Evolutionary conservation across 2,113 vertebrate genomes (phyloP).

Genomic region (Plotosus lineatus): DNA sequence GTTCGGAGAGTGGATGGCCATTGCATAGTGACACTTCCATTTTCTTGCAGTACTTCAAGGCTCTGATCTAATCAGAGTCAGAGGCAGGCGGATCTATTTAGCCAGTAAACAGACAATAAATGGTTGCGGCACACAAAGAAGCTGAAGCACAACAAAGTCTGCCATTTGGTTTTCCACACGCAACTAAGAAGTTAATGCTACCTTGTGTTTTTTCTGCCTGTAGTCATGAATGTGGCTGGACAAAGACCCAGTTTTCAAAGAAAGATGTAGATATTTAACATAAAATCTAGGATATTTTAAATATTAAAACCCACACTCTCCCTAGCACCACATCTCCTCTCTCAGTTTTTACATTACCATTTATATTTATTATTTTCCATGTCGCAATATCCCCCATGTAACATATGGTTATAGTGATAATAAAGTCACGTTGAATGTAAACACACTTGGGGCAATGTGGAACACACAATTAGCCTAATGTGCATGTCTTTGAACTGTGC

Average conservation of each 20-base stretch:
- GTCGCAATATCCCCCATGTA: not conserved
- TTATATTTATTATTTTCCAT: not conserved
- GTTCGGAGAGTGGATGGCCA: slow-evolving; percentile 39
- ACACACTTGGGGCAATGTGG: no score
- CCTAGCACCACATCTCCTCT: not conserved
- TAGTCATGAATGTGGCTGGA: slow-evolving; percentile 21
- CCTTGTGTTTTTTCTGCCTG: slow-evolving; percentile 14
- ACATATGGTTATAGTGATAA: not conserved
- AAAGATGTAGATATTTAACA: slow-evolving; percentile 9
- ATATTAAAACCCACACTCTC: not conserved
- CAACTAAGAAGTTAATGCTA: slow-evolving; percentile 22
- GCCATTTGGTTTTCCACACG: slow-evolving; percentile 32
- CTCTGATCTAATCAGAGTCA: slow-evolving; percentile 39
- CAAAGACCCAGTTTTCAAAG: slow-evolving; percentile 10
- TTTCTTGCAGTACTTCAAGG: slow-evolving; percentile 22
- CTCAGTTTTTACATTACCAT: not conserved
- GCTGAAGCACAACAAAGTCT: slow-evolving; percentile 15
- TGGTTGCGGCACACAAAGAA: slow-evolving; percentile 13
- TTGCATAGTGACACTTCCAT: slow-evolving; percentile 51
- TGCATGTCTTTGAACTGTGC: no score
- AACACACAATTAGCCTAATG: no score
- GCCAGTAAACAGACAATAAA: slow-evolving; percentile 25
- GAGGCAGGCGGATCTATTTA: slow-evolving; percentile 35
- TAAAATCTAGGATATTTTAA: not conserved
- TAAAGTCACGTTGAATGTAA: not conserved